phyloP scores from a whole-genome alignment of 2,113 vertebrate species.

The Chionis minor region DNA sequence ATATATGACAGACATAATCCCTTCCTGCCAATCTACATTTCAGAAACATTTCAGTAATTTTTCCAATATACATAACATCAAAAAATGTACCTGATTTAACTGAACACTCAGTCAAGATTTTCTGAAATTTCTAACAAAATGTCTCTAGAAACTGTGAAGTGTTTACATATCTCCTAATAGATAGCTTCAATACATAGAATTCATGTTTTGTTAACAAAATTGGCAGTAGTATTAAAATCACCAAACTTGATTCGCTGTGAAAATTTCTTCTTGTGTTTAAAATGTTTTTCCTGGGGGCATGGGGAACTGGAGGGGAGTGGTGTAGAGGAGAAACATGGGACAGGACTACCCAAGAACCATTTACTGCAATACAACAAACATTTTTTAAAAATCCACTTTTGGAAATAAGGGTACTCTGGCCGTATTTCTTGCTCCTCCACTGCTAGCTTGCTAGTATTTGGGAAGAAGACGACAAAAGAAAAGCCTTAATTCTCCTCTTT shows the following conservation, averaged over 20 bases:
- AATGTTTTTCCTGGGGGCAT: neutral
- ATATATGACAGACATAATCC: neutral
- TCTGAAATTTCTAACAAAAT: neutral
- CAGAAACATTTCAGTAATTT: neutral
- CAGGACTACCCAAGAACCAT: neutral
- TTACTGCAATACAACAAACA: neutral
- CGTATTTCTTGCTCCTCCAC: neutral
- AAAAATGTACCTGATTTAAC: neutral
- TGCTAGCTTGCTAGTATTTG: neutral
- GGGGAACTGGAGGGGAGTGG: fast-evolving
- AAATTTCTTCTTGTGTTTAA: neutral
- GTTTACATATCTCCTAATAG: neutral
- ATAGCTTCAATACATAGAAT: neutral
- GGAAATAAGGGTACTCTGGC: neutral
- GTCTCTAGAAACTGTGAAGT: neutral
- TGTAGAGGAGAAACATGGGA: neutral
- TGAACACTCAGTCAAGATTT: neutral
- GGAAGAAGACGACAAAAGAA: neutral
- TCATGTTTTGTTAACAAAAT: neutral
- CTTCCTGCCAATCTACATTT: neutral
- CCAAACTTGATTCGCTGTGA: neutral
- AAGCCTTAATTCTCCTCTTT: neutral
- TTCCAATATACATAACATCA: neutral
- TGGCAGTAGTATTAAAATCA: neutral
- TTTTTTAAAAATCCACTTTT: neutral